These are phyloP conservation scores for Mus spretus DNA, from an alignment of 2,797 vertebrate species.

Conservation along the genomic window DNA sequence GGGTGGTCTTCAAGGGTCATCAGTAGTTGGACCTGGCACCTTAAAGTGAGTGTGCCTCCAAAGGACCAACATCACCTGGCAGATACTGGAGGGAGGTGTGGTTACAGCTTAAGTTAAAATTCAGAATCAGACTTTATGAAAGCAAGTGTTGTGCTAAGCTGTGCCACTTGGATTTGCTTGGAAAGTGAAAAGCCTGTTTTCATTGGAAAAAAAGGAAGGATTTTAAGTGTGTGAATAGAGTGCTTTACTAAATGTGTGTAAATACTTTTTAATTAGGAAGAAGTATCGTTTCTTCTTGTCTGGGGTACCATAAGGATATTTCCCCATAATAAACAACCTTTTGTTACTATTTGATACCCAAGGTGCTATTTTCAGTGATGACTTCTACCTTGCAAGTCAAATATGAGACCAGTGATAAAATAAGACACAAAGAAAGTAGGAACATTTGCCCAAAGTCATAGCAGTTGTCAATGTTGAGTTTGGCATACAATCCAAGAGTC, in stretches of 20 bases:
- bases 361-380: constrained; percentile 21
- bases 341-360: background rate
- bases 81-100: background rate
- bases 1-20: background rate
- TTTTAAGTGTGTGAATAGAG: constrained; percentile 57
- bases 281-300: constrained; percentile 20
- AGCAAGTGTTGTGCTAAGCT: background rate
- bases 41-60: constrained; percentile 41
- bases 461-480: background rate
- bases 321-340: background rate
- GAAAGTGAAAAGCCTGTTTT: constrained; percentile 36
- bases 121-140: constrained; percentile 40
- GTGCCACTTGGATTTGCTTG: background rate
- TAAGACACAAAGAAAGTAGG: constrained; percentile 32
- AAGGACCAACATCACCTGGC: background rate
- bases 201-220: background rate
- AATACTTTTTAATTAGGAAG: constrained; percentile 22
- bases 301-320: background rate
- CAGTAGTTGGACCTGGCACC: background rate
- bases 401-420: constrained; percentile 42
- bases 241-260: background rate
- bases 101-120: constrained; percentile 45
- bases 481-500: background rate
- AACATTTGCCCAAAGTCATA: constrained; percentile 60
- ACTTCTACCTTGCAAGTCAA: constrained; percentile 22